These are phyloP conservation scores for Odontocerum albicorne DNA, from an alignment of 2,888 invertebrate species.

Conservation along the genomic window DNA sequence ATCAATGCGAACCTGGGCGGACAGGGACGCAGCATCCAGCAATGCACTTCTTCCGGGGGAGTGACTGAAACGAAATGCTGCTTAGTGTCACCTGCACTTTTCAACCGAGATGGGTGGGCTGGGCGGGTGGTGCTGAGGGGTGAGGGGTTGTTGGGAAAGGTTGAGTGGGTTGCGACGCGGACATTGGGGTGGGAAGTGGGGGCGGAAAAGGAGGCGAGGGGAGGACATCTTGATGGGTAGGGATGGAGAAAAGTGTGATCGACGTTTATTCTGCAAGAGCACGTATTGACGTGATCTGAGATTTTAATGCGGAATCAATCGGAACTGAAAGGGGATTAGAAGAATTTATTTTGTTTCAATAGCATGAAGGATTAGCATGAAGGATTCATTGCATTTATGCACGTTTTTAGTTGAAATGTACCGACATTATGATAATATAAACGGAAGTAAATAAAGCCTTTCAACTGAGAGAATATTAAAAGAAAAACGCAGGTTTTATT, in stretches of 20 bases:
- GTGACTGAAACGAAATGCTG: slow-evolving; percentile 36
- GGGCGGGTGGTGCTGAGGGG: slow-evolving; percentile 26
- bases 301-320: too few species aligned
- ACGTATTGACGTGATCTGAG: slow-evolving; percentile 15
- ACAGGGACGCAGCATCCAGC: slow-evolving; percentile 18
- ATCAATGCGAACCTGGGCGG: slow-evolving; percentile 54
- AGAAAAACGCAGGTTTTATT: too few species aligned
- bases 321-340: too few species aligned
- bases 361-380: too few species aligned
- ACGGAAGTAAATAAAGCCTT: too few species aligned
- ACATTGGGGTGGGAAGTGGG: slow-evolving; percentile 33
- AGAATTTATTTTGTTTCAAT: too few species aligned
- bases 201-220: slow-evolving; percentile 10
- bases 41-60: slow-evolving; percentile 10
- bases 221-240: slow-evolving; percentile 5
- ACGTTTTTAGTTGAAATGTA: too few species aligned
- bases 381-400: too few species aligned
- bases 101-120: slow-evolving; percentile 43
- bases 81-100: slow-evolving; percentile 53
- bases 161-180: slow-evolving; percentile 32
- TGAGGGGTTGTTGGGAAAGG: slow-evolving; percentile 27
- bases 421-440: too few species aligned
- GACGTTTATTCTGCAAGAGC: slow-evolving; percentile 28
- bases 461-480: too few species aligned
- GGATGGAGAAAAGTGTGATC: slow-evolving; percentile 25